Conservation (phyloP, 2,797 vertebrate species). For the Phataginus tricuspis region DNA sequence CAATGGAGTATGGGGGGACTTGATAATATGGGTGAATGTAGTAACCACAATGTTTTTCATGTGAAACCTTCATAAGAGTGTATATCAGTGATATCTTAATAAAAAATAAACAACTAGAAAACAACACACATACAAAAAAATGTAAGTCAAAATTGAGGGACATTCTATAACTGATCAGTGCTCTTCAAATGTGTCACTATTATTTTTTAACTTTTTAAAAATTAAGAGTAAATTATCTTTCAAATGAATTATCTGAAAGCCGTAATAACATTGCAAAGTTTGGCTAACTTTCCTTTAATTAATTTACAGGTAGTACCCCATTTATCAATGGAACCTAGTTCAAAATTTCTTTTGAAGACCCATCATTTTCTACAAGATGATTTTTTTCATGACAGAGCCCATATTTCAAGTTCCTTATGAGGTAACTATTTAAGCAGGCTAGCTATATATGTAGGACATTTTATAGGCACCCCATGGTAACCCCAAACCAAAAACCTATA, state of each 20-base stretch:
- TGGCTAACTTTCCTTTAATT: constrained; percentile 8
- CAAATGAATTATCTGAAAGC: neutral
- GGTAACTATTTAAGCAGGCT: neutral
- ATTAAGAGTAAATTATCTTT: neutral
- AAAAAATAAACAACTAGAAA: too few relatives aligned
- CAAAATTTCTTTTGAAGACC: neutral
- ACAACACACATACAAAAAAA: neutral
- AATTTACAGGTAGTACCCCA: neutral
- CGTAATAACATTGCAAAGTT: neutral
- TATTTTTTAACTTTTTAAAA: constrained; percentile 6
- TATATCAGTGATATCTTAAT: too few relatives aligned
- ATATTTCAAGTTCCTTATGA: neutral
- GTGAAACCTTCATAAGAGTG: too few relatives aligned
- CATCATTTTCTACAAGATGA: neutral
- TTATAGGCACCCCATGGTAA: too few relatives aligned
- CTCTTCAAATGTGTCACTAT: neutral
- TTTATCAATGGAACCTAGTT: neutral
- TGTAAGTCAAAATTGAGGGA: neutral
- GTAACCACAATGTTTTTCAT: too few relatives aligned
- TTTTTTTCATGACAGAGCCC: constrained; percentile 10
- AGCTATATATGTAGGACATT: too few relatives aligned
- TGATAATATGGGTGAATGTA: too few relatives aligned
- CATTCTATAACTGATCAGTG: neutral
- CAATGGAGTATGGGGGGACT: too few relatives aligned
- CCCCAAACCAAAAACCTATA: too few relatives aligned